These are phyloP conservation scores for Fragum whitleyi DNA, from an alignment of 2,888 invertebrate genomes.

Conservation along the genomic window DNA sequence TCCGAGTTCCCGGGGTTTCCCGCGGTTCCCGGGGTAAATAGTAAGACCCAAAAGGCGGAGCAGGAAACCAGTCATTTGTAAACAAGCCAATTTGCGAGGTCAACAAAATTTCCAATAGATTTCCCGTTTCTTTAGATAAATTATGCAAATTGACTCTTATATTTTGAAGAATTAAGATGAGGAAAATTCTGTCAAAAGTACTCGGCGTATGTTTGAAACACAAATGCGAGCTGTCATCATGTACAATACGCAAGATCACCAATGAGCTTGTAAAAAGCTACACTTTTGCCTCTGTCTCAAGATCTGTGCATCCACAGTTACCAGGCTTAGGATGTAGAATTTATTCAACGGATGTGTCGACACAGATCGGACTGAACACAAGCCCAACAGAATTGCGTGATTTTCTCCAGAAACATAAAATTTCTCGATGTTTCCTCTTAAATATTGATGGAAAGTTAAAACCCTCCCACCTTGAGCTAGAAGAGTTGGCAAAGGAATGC, in stretches of 20 bases:
- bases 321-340: background rate
- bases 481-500: slow-evolving; percentile 45
- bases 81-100: slow-evolving; percentile 8
- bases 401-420: slow-evolving; percentile 26
- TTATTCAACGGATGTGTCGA: background rate
- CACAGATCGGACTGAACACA: background rate
- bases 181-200: background rate
- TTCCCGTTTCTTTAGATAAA: slow-evolving; percentile 5
- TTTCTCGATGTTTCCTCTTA: slow-evolving; percentile 50
- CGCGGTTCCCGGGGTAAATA: no score
- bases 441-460: slow-evolving; percentile 35
- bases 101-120: background rate
- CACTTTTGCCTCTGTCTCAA: background rate
- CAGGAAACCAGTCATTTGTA: background rate
- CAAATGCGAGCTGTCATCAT: slow-evolving; percentile 15
- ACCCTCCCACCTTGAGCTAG: slow-evolving; percentile 57
- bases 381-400: slow-evolving; percentile 8
- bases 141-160: background rate
- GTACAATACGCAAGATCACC: background rate
- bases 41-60: no score
- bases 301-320: background rate
- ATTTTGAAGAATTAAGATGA: slow-evolving; percentile 16
- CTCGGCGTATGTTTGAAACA: background rate
- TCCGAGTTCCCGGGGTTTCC: no score
- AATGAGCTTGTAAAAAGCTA: background rate